Evolutionary conservation across 37 sponge, comb jelly and placozoan genomes (phyloP).

Genomic region (Ianthella basta): DNA sequence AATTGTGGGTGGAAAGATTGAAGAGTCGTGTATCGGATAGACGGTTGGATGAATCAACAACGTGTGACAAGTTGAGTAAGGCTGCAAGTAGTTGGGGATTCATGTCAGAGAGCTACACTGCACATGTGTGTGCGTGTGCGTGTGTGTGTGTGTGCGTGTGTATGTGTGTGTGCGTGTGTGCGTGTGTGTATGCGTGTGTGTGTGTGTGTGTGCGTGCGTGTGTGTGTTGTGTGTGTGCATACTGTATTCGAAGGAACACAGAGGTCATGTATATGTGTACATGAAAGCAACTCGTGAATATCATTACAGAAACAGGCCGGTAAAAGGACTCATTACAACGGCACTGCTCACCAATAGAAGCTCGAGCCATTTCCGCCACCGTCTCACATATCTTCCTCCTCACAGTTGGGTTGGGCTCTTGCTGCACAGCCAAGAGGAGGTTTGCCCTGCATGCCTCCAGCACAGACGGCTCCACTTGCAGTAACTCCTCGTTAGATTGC

Average conservation of each 20-base stretch:
- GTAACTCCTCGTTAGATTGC: slow-evolving; percentile 22
- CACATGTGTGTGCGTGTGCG: neutral
- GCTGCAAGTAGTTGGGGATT: too few relatives aligned
- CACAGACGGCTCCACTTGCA: slow-evolving; percentile 54
- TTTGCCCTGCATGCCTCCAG: slow-evolving; percentile 54
- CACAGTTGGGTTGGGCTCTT: slow-evolving; percentile 55
- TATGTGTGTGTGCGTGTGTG: neutral
- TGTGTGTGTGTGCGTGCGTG: neutral
- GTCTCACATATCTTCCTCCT: slow-evolving; percentile 93
- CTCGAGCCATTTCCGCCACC: slow-evolving; percentile 92
- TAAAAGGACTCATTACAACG: too few relatives aligned
- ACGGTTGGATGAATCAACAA: too few relatives aligned
- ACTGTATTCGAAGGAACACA: neutral
- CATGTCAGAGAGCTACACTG: too few relatives aligned
- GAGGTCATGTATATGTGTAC: neutral
- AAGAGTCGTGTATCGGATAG: too few relatives aligned
- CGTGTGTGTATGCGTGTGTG: neutral
- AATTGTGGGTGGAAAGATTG: too few relatives aligned
- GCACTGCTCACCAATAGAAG: slow-evolving; percentile 75
- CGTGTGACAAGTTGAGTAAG: too few relatives aligned
- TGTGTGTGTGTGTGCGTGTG: neutral
- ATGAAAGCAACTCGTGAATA: too few relatives aligned
- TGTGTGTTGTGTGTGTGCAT: too few relatives aligned
- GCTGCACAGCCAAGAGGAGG: slow-evolving; percentile 65
- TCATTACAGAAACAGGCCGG: too few relatives aligned